Percentiles rank a stretch among this genome's conserved stretches.
Evolutionary conservation across 2,797 vertebrate species (phyloP).

Genomic region (Intellagama lesueurii): DNA sequence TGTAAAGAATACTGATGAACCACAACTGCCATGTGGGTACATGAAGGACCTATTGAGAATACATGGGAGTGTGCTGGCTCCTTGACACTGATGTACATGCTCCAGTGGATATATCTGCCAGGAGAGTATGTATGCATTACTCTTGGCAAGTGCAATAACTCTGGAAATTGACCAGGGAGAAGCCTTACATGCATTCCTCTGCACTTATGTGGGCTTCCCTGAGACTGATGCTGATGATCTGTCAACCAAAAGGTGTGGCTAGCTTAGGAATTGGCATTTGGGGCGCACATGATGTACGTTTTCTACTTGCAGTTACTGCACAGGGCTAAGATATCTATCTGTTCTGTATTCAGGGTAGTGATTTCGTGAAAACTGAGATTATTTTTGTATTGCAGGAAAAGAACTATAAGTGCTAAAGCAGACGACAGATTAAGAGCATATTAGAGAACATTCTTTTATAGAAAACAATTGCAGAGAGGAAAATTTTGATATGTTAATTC

Average conservation of each 20-base stretch:
- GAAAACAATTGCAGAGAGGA: slow-evolving; percentile 6
- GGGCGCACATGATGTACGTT: no score
- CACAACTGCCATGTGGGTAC: not conserved
- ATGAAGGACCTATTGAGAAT: not conserved
- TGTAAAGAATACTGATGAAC: not conserved
- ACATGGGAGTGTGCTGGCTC: not conserved
- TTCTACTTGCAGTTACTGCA: not conserved
- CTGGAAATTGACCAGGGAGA: not conserved
- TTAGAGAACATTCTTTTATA: not conserved
- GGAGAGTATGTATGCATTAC: not conserved
- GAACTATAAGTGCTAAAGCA: not conserved
- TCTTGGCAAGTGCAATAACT: not conserved
- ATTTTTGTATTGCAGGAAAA: not conserved
- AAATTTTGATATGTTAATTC: not conserved
- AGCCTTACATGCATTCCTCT: not conserved
- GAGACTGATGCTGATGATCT: not conserved
- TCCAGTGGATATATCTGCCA: not conserved
- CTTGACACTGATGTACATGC: not conserved
- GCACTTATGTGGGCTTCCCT: not conserved
- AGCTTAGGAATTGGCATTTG: not conserved
- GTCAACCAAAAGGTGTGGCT: not conserved
- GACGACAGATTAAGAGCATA: not conserved
- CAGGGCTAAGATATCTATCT: not conserved
- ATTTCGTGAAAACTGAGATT: not conserved
- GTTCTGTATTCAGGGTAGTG: not conserved